Conservation (phyloP, 2,888 invertebrate species). For the Drosophila demipolita region DNA sequence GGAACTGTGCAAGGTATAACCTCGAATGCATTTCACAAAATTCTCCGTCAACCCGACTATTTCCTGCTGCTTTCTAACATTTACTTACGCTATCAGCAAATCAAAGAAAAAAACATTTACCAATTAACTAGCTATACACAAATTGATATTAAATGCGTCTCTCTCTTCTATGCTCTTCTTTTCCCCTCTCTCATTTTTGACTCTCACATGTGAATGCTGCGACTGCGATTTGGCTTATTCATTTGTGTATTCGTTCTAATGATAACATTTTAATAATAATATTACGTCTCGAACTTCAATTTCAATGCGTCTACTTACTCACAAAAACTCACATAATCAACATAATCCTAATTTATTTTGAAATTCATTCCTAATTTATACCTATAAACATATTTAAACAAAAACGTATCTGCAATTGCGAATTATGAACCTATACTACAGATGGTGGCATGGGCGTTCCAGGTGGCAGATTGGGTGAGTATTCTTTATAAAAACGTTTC, state of each 20-base stretch:
- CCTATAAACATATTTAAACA: conserved; percentile 36
- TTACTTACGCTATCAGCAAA: conserved; percentile 27
- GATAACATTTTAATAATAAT: conserved; percentile 53
- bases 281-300: conserved; percentile 32
- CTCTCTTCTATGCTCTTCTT: conserved; percentile 45
- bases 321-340: conserved; percentile 29
- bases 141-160: conserved; percentile 32
- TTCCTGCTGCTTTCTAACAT: conserved; percentile 54
- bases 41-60: background rate
- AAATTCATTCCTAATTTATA: conserved; percentile 25
- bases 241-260: conserved; percentile 60
- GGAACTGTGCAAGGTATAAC: conserved; percentile 97
- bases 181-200: conserved; percentile 13
- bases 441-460: conserved; percentile 84
- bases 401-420: conserved; percentile 31
- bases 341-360: conserved; percentile 28
- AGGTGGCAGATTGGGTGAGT: conserved; percentile 85
- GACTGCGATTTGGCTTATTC: conserved; percentile 67
- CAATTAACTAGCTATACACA: conserved; percentile 10
- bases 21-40: conserved; percentile 13
- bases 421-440: conserved; percentile 73
- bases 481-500: conserved; percentile 48
- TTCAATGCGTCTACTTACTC: conserved; percentile 56
- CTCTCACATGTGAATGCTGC: conserved; percentile 63
- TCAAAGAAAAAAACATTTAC: conserved; percentile 4